A percentile compares a stretch with the other conserved stretches of the same genome.
Conservation (phyloP, 2,797 vertebrate species). For the Neosalanx taihuensis region DNA sequence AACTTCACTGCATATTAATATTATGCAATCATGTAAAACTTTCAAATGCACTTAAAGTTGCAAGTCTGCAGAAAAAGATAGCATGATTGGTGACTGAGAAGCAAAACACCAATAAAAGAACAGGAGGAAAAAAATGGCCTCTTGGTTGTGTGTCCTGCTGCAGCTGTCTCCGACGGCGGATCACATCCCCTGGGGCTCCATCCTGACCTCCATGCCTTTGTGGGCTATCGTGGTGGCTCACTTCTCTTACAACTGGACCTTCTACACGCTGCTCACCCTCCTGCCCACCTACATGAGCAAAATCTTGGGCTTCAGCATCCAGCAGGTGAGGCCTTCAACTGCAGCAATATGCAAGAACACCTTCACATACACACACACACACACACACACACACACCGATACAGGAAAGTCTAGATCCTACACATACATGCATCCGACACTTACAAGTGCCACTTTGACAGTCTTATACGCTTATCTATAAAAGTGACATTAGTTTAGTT, state of each 20-base stretch:
- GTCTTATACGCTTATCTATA: no score
- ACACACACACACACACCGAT: background rate
- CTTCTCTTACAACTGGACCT: constrained; percentile 98
- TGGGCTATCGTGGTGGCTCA: constrained; percentile 95
- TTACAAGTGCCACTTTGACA: background rate
- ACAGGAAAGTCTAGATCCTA: background rate
- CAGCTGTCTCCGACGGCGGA: constrained; percentile 79
- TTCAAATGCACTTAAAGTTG: background rate
- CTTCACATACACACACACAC: background rate
- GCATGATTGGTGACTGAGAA: background rate
- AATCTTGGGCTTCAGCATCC: constrained; percentile 89
- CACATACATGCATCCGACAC: background rate
- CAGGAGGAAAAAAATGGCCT: background rate
- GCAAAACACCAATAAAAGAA: background rate
- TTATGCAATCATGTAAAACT: background rate
- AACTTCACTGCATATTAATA: background rate
- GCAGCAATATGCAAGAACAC: background rate
- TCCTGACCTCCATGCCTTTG: constrained; percentile 81
- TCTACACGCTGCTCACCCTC: constrained; percentile 95
- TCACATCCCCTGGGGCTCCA: constrained; percentile 86
- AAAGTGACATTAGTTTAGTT: no score
- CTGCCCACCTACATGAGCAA: constrained; percentile 97
- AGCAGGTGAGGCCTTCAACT: constrained; percentile 79
- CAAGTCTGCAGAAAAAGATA: background rate
- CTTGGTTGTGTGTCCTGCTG: constrained; percentile 11